Conservation (phyloP, 2,888 invertebrate species). For the Idaea dimidiata region DNA sequence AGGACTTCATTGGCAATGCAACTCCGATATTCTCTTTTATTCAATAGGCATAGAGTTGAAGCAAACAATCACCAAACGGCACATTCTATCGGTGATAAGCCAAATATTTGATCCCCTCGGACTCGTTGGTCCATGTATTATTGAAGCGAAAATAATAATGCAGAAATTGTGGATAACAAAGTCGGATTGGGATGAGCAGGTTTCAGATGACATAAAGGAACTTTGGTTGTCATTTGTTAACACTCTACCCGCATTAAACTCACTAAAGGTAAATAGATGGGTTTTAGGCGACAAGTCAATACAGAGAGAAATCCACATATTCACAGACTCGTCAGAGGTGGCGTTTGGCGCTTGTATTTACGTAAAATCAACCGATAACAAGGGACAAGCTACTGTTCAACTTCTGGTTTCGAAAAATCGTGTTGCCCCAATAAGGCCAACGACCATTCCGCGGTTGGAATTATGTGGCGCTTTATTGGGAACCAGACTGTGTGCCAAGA, state of each 20-base stretch:
- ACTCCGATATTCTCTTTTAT: not conserved
- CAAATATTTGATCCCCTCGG: slow-evolving; percentile 19
- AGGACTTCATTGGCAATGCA: slow-evolving; percentile 6
- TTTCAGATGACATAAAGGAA: slow-evolving; percentile 18
- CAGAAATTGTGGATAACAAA: slow-evolving; percentile 22
- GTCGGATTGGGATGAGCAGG: slow-evolving; percentile 19
- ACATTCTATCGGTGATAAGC: slow-evolving; percentile 5
- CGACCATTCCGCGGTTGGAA: slow-evolving; percentile 32
- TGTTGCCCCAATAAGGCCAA: slow-evolving; percentile 26
- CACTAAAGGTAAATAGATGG: slow-evolving; percentile 26
- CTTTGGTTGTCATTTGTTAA: slow-evolving; percentile 2
- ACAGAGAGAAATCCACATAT: slow-evolving; percentile 23
- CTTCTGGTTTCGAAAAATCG: slow-evolving; percentile 24
- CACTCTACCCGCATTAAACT: slow-evolving; percentile 16
- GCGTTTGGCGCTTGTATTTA: slow-evolving; percentile 27
- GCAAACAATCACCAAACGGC: slow-evolving; percentile 5
- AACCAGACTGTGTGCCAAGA: slow-evolving; percentile 23
- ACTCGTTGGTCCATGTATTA: slow-evolving; percentile 15
- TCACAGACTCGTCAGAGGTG: slow-evolving; percentile 23
- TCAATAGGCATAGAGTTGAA: not conserved
- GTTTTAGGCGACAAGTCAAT: slow-evolving; percentile 8
- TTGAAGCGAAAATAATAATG: slow-evolving; percentile 22
- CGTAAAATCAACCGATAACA: slow-evolving; percentile 7
- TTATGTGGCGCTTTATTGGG: slow-evolving; percentile 32
- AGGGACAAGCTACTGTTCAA: slow-evolving; percentile 16